Conservation (phyloP, 92 coral and sea anemone genomes). For the Pocillopora grandis region DNA sequence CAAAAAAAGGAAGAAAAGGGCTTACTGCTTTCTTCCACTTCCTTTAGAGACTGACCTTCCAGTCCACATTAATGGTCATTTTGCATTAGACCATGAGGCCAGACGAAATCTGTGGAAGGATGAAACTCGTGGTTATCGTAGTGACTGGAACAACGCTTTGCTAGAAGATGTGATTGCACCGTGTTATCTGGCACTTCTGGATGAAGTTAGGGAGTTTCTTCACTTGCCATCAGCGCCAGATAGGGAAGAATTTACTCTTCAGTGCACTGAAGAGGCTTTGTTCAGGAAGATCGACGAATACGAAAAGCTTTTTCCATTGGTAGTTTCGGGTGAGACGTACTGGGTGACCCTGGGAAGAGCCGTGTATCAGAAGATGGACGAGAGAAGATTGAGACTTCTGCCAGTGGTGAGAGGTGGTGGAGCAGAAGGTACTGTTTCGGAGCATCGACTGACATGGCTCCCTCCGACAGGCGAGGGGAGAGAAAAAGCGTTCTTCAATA, state of each 20-base stretch:
- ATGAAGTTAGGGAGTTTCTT: conserved; percentile 32
- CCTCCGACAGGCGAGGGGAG: conserved; percentile 64
- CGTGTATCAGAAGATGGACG: conserved; percentile 60
- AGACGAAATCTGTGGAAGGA: conserved; percentile 54
- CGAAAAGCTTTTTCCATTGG: conserved; percentile 60
- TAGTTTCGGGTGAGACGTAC: conserved; percentile 12
- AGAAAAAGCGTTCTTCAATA: conserved; percentile 60
- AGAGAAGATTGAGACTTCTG: conserved; percentile 44
- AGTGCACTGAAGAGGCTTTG: neutral
- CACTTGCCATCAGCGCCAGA: conserved; percentile 1
- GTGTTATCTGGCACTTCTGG: conserved; percentile 61
- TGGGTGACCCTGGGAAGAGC: conserved; percentile 66
- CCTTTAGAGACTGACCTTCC: conserved; percentile 76
- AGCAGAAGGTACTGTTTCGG: neutral
- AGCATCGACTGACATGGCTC: conserved; percentile 49
- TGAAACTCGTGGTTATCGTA: conserved; percentile 26
- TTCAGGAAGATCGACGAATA: conserved; percentile 32
- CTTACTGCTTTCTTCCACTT: conserved; percentile 90
- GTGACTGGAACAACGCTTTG: conserved; percentile 65
- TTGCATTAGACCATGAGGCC: conserved; percentile 73
- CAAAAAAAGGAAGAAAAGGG: conserved; percentile 25
- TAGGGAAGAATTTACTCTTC: neutral
- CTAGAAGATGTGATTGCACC: conserved; percentile 61
- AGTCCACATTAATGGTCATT: conserved; percentile 87
- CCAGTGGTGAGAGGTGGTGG: conserved; percentile 53